Evolutionary conservation across 2,797 vertebrate species (phyloP).

Genomic region (Pseudopleuronectes americanus): DNA sequence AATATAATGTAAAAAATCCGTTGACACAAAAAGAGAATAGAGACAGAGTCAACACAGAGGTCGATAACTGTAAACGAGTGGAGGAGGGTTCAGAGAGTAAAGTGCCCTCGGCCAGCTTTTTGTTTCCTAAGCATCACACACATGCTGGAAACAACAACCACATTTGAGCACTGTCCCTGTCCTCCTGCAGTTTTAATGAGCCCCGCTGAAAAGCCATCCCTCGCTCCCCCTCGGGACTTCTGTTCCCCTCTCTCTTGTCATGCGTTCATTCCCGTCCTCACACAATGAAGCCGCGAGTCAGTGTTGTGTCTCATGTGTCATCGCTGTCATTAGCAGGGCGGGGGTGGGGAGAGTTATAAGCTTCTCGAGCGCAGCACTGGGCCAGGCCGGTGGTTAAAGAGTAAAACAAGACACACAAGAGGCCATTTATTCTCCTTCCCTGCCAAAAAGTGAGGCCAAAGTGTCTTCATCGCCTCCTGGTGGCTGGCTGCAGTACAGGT

Average conservation of each 20-base stretch:
- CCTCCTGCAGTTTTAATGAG: conserved; percentile 79
- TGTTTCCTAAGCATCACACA: conserved; percentile 80
- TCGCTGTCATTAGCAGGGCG: conserved; percentile 37
- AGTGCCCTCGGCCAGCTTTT: conserved; percentile 72
- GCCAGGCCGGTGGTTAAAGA: conserved; percentile 9
- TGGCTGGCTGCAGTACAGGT: too few species aligned
- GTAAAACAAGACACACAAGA: conserved; percentile 28
- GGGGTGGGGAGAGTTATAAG: conserved; percentile 1
- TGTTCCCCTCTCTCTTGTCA: conserved; percentile 29
- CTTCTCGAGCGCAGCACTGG: conserved; percentile 24
- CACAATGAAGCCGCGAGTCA: conserved; percentile 46
- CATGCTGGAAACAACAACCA: conserved; percentile 78
- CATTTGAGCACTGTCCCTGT: conserved; percentile 71
- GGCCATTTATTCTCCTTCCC: not conserved
- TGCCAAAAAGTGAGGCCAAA: not conserved
- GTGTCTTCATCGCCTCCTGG: too few species aligned
- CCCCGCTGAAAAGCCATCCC: conserved; percentile 60
- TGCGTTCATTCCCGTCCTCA: conserved; percentile 36
- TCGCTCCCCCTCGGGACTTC: conserved; percentile 55
- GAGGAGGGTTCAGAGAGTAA: conserved; percentile 13
- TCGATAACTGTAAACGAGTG: conserved; percentile 22
- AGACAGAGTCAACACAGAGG: conserved; percentile 4
- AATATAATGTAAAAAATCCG: not conserved
- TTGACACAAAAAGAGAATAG: not conserved
- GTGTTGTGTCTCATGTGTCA: conserved; percentile 67